Evolutionary conservation across 2,797 vertebrate species (phyloP), one percentile per base, ranked within the genome.

Genomic region (Sebastes steindachneri): DNA sequence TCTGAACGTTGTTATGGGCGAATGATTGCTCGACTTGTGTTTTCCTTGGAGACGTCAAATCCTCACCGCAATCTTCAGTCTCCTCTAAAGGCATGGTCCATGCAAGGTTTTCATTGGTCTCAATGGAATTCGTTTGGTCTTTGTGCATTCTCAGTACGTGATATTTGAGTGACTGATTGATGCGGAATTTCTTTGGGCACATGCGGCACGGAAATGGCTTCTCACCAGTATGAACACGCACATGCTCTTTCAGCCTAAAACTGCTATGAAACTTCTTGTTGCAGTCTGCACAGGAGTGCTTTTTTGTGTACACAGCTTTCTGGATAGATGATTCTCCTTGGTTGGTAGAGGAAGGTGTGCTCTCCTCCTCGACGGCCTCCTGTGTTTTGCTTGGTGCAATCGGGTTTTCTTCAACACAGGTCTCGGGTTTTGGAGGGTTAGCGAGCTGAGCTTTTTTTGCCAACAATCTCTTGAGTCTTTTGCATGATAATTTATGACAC

Each of bases 61-160:
- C 14, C 19, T 58, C 68, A 51, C 0, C 14, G 9, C 14, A 19
- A 2, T 77, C 81, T 2, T 85, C 79, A 0, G 4, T 45, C 2
- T 75, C 72, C 10, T 91, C 89, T 12, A 88, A 53, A 19, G 90
- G 88, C 41, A 45, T n/a, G 15, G 82, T 88, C 90, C 88, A 88
- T 1, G 37, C 41, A 17, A 80, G 12, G 11, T 85, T 71, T 45
- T n/a, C 4, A 2, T 73, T 86, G 4, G 9, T 15, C 21, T 63
- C 41, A 0, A 0, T 9, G 15, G n/a, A 11, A 2, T 57, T n/a
- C 1, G 1, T 19, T 12, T n/a, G 4, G 2, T 15, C 0, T 17
- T 55, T 31, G 70, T 92, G 90, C 1, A 6, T 23, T 84, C 15
- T 84, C 3, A 0, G 3, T 0, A 53, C 5, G 31, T 93, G 91